Conservation (phyloP, 2,113 vertebrate species). For the Podocnemis expansa region DNA sequence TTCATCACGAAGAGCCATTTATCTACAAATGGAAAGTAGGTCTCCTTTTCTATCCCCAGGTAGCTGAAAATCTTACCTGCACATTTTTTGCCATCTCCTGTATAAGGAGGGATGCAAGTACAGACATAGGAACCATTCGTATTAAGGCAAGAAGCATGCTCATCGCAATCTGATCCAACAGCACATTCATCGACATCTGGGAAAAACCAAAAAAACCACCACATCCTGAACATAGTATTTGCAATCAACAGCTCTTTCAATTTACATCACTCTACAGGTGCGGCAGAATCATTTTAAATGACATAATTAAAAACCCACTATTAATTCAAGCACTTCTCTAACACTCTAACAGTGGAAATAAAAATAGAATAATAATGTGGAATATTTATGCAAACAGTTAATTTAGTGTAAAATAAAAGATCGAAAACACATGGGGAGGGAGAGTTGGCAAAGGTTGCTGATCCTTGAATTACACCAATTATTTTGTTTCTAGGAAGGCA, state of each 20-base stretch:
- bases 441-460: too few species aligned
- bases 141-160: constrained; percentile 90
- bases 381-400: neutral
- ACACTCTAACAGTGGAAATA: neutral
- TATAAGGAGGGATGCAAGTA: constrained; percentile 88
- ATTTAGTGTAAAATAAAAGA: neutral
- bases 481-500: neutral
- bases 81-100: constrained; percentile 93
- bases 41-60: neutral
- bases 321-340: neutral
- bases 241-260: neutral
- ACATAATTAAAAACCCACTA: neutral
- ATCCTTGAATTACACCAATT: neutral
- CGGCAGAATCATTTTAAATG: neutral
- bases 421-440: neutral
- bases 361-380: neutral
- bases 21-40: neutral
- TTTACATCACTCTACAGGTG: neutral
- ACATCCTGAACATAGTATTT: neutral
- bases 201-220: constrained; percentile 25
- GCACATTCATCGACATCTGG: constrained; percentile 96
- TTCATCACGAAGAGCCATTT: accelerated
- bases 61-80: constrained; percentile 78
- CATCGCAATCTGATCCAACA: constrained; percentile 91
- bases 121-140: constrained; percentile 93